Conservation (phyloP, 2,888 invertebrate genomes). For the Phengaris alcon region DNA sequence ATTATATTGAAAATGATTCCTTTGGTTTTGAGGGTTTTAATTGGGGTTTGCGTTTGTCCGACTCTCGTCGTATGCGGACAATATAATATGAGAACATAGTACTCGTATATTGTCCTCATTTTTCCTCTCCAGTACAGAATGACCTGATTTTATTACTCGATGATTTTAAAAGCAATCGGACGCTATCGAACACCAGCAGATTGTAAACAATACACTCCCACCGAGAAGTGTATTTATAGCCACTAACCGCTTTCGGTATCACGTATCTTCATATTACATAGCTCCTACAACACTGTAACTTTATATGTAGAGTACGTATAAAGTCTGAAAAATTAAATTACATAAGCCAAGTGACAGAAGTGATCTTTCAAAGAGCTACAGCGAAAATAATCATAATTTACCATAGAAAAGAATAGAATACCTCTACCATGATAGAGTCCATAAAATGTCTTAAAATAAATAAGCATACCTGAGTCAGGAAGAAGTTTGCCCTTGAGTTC, state of each 20-base stretch:
- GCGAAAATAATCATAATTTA: no score
- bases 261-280: not conserved
- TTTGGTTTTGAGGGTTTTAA: no score
- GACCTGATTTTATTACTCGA: constrained; percentile 12
- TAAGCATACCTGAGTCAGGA: constrained; percentile 62
- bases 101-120: not conserved
- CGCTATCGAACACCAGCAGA: not conserved
- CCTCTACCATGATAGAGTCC: no score
- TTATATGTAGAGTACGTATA: constrained; percentile 6
- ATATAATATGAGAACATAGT: no score
- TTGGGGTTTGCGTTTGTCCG: no score
- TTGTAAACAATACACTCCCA: constrained; percentile 23
- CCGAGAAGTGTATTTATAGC: constrained; percentile 16
- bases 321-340: no score
- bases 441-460: not conserved
- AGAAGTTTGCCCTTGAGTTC: constrained; percentile 70
- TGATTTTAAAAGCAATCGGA: constrained; percentile 12
- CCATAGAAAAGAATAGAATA: no score
- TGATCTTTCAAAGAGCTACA: no score
- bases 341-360: no score
- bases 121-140: not conserved
- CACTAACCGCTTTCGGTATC: not conserved
- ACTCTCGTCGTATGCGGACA: no score
- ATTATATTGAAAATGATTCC: no score
- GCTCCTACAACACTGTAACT: constrained; percentile 8